Base-by-base conservation (phyloP, 1,140 invertebrate species). In the Spodoptera litura region DNA sequence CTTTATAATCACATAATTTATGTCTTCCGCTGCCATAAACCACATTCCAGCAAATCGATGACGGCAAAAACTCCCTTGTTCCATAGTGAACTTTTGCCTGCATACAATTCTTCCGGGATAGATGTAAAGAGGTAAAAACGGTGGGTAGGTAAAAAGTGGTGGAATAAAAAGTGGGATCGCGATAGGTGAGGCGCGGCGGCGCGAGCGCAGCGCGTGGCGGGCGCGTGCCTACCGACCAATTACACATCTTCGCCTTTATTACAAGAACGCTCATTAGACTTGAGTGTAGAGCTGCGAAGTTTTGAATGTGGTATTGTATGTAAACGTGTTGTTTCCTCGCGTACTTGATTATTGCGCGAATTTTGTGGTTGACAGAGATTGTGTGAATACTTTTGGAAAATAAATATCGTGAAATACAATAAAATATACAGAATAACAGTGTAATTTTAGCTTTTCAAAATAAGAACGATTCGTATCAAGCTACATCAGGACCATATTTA, bases 181-280 rank as follows among this genome's bases (percentile, higher is more conserved):
- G 79, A 44, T 77, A 66, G 75, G 75, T 73, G 68, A 78, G 56
- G 58, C 59, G 79, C 27, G 61, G 27, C 56, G 55, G 80, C 76
- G 80, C 56, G 59, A 31, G 77, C 68, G 68, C 55, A 87, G 84
- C 89, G 91, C 91, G 90, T 91, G 91, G 82, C 85, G 64, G 55
- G 83, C 91, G 90, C 91, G 91, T 93, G 91, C 87, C 89, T 53
- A 53, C 52, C 70, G 66, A 78, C 85, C 89, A 91, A 91, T 91
- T 90, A 90, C 86, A 90, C 85, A 87, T 86, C 87, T 88, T 87
- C 83, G 85, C 84, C 88, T 91, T 89, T 90, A 90, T 91, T 90
- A 87, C 86, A 86, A 81, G 83, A 88, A 79, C 85, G 86, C 88
- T 89, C 89, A 92, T 90, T 91, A 92, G 85, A 85, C 51, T 56